These are phyloP conservation scores for Atrichornis clamosus DNA, from an alignment of 2,113 vertebrate species.

Conservation along the genomic window DNA sequence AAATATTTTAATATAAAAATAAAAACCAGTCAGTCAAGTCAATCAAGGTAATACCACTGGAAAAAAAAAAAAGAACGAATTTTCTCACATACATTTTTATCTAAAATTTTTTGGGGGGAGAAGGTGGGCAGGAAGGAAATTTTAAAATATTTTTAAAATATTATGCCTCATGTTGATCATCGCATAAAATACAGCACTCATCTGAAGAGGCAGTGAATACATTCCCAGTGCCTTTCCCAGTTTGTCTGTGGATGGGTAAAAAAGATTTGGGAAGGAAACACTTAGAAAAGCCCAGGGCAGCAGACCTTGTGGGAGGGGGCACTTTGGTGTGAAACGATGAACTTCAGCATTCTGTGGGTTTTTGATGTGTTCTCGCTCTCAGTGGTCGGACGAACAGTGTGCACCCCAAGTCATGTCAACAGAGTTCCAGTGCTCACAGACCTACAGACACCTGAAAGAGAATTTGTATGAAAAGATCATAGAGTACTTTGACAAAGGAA, in stretches of 20 bases:
- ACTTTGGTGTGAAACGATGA: not conserved
- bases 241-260: not conserved
- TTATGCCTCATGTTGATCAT: not conserved
- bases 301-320: not conserved
- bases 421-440: slow-evolving; percentile 86
- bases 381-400: slow-evolving; percentile 86
- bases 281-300: not conserved
- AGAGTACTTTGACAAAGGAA: slow-evolving; percentile 97
- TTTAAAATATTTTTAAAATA: not conserved
- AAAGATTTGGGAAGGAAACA: not conserved
- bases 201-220: not conserved
- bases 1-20: not conserved
- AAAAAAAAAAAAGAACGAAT: fast-evolving
- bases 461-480: slow-evolving; percentile 91
- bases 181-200: not conserved
- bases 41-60: not conserved
- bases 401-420: slow-evolving; percentile 86
- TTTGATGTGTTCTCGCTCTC: not conserved
- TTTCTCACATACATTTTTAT: not conserved
- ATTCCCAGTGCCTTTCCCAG: not conserved
- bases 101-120: not conserved
- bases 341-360: not conserved
- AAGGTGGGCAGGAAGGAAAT: not conserved
- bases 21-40: not conserved
- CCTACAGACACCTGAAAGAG: slow-evolving; percentile 94